Evolutionary conservation across 2,797 vertebrate species (phyloP), one percentile per base, ranked within the genome.

Genomic region (Avahi laniger): DNA sequence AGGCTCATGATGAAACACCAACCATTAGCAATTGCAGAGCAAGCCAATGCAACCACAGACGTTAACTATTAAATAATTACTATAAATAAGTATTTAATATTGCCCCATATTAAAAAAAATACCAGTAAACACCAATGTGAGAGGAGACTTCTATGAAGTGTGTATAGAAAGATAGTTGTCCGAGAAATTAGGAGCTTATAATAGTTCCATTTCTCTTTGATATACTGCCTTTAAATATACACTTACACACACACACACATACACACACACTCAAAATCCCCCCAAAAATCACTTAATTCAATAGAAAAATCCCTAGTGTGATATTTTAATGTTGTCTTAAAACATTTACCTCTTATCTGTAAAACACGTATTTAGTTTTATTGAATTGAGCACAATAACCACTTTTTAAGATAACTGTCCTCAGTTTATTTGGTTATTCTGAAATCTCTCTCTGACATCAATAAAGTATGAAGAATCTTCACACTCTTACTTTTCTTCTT

Each of bases 151-250:
- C 17, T 59, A 12, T 35, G 15, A 93, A 46, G 15, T 75, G 4
- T 57, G 5, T 35, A 17, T 20, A 59, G 26, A 61, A 70, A 73
- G 20, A 50, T 1, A 15, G 12, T 46, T 46, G 95, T 87, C 81
- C 65, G 35, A 96, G 20, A 28, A 76, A 61, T 4, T 0, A n/a
- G 18, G 4, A 94, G 0, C 12, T 20, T 87, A 7, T 0, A 83
- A 33, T 57, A 72, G 46, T 63, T 95, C 61, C 26, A 10, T 95
- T 97, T 97, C 67, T 92, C 26, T 46, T 92, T 86, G 84, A 87
- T 76, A 30, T 9, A 91, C 30, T 94, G 61, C 65, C 54, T 86
- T 54, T 35, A 61, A 43, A 28, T 20, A 87, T 46, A 65, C 35
- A 48, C 15, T 43, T 15, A 90, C 52, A 57, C 30, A 69, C 26